Percentiles rank a stretch among this genome's conserved stretches.
Evolutionary conservation across 2,888 invertebrate species (phyloP).

Genomic region (Gibbula magus): DNA sequence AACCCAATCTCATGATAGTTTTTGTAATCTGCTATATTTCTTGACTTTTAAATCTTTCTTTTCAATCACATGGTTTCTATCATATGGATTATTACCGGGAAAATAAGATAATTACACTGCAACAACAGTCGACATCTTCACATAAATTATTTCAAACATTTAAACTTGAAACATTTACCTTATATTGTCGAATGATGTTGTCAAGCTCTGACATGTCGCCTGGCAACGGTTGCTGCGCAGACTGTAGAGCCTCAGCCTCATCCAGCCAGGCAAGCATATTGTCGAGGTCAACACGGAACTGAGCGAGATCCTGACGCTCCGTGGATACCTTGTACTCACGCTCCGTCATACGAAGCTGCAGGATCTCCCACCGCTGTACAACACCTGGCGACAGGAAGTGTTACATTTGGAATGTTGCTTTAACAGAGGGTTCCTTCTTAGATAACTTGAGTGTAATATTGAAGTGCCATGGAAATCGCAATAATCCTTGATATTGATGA

Average conservation of each 20-base stretch:
- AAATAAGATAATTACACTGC: too few species aligned
- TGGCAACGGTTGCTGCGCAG: slow-evolving; percentile 51
- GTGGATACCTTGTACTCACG: slow-evolving; percentile 82
- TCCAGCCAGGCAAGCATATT: slow-evolving; percentile 71
- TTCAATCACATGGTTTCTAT: too few species aligned
- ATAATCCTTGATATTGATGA: too few species aligned
- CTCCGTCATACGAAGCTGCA: slow-evolving; percentile 65
- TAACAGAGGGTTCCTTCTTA: too few species aligned
- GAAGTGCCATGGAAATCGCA: too few species aligned
- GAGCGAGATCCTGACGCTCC: slow-evolving; percentile 72
- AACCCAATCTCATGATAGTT: background rate
- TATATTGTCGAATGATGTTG: slow-evolving; percentile 84
- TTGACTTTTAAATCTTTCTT: too few species aligned
- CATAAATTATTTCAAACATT: background rate
- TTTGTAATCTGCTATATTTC: too few species aligned
- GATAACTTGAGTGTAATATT: too few species aligned
- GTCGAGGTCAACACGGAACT: slow-evolving; percentile 69
- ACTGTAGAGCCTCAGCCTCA: slow-evolving; percentile 65
- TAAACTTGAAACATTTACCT: slow-evolving; percentile 69
- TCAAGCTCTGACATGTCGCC: slow-evolving; percentile 67
- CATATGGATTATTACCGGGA: too few species aligned
- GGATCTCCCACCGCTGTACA: slow-evolving; percentile 66
- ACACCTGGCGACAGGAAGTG: slow-evolving; percentile 34
- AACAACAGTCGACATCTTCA: too few species aligned
- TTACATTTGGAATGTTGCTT: background rate